phyloP scores from a whole-genome alignment of 2,113 vertebrate genomes.

The Noctilio leporinus region DNA sequence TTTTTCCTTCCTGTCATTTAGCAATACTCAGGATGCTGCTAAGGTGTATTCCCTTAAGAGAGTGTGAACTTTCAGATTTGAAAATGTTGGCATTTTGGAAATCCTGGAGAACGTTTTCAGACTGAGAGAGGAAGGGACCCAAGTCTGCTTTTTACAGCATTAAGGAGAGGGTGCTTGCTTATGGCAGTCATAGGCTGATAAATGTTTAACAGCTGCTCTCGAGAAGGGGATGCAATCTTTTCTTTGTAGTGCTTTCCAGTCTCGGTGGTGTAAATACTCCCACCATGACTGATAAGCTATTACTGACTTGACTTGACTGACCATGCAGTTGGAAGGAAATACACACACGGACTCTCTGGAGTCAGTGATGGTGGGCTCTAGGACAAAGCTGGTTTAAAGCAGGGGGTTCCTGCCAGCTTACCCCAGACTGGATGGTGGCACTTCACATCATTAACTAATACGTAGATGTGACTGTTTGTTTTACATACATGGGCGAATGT shows the following conservation, averaged over 20 bases:
- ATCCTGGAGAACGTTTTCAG: neutral
- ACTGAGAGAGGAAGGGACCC: neutral
- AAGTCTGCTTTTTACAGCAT: neutral
- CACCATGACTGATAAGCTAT: neutral
- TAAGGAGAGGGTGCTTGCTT: neutral
- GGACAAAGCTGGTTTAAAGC: neutral
- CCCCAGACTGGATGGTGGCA: neutral
- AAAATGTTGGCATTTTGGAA: constrained; percentile 4
- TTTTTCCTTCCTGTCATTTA: neutral
- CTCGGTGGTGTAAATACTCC: neutral
- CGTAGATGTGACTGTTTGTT: neutral
- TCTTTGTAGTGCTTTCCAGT: neutral
- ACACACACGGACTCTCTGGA: neutral
- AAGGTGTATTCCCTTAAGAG: neutral
- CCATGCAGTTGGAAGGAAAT: neutral
- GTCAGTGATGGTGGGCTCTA: rapidly evolving
- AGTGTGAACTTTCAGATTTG: neutral
- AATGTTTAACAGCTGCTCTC: neutral
- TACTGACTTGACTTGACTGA: neutral
- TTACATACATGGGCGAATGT: neutral
- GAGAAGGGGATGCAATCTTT: neutral
- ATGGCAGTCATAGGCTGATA: neutral
- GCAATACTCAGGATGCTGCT: constrained; percentile 7
- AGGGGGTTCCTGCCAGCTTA: neutral
- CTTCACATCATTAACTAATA: neutral